Evolutionary conservation across 2,888 invertebrate genomes (phyloP).

Genomic region (Meteorus colon): DNA sequence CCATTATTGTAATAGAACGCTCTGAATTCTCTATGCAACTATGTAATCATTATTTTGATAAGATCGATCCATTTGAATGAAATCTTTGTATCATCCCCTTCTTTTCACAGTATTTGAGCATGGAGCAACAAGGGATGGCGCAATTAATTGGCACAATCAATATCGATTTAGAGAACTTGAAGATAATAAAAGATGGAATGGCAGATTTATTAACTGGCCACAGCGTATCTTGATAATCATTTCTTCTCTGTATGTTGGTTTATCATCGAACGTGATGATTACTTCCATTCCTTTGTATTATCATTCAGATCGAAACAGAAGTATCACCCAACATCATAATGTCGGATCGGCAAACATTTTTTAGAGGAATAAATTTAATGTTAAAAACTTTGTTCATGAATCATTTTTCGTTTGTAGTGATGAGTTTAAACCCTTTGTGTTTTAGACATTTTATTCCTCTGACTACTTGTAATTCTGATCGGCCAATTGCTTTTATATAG

Average conservation of each 20-base stretch:
- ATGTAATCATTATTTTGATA: not conserved
- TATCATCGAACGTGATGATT: not conserved
- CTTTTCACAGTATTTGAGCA: conserved; percentile 81
- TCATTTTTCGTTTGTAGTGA: no score
- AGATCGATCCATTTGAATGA: not conserved
- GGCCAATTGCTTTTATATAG: no score
- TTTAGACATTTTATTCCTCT: no score
- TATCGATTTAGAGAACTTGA: conserved; percentile 85
- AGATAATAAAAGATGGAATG: conserved; percentile 86
- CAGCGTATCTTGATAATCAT: conserved; percentile 60
- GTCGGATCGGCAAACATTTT: no score
- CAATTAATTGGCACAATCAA: conserved; percentile 89
- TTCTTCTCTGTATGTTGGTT: not conserved
- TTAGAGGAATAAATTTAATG: no score
- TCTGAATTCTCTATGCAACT: not conserved
- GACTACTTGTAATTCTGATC: no score
- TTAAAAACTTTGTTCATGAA: no score
- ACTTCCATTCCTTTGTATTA: not conserved
- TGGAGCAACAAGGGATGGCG: conserved; percentile 92
- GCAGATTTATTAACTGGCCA: conserved; percentile 73
- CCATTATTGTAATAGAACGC: not conserved
- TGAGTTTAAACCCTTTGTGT: no score
- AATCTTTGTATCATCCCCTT: conserved; percentile 27
- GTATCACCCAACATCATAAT: no score
- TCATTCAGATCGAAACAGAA: not conserved